Conservation (phyloP, 2,797 vertebrate genomes). For the Onychomys torridus region DNA sequence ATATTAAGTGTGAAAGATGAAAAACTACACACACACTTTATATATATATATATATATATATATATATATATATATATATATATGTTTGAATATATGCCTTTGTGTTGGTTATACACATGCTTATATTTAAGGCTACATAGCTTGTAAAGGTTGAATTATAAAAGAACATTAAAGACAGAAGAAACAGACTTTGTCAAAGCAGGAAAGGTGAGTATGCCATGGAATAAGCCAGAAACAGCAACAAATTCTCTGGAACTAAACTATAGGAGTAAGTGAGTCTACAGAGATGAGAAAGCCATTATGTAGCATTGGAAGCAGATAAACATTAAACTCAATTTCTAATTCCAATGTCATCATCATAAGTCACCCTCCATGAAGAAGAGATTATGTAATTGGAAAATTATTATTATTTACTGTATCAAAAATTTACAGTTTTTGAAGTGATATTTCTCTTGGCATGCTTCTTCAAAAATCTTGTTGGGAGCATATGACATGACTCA, state of each 20-base stretch:
- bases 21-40: neutral
- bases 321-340: conserved; percentile 1
- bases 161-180: neutral
- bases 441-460: neutral
- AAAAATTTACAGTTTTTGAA: neutral
- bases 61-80: neutral
- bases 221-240: neutral
- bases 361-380: neutral
- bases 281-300: neutral
- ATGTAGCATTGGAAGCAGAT: neutral
- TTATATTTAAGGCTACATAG: neutral
- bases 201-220: neutral
- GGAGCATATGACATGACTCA: neutral
- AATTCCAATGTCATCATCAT: neutral
- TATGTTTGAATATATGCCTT: neutral
- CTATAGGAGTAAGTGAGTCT: neutral
- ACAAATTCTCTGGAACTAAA: neutral
- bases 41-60: neutral
- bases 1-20: neutral
- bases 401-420: neutral
- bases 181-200: neutral
- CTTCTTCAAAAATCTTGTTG: too few species aligned
- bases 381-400: neutral
- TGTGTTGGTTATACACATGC: neutral
- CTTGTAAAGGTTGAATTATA: neutral